Conservation (phyloP, 1,140 invertebrate genomes). For the Lasioglossum albipes region DNA sequence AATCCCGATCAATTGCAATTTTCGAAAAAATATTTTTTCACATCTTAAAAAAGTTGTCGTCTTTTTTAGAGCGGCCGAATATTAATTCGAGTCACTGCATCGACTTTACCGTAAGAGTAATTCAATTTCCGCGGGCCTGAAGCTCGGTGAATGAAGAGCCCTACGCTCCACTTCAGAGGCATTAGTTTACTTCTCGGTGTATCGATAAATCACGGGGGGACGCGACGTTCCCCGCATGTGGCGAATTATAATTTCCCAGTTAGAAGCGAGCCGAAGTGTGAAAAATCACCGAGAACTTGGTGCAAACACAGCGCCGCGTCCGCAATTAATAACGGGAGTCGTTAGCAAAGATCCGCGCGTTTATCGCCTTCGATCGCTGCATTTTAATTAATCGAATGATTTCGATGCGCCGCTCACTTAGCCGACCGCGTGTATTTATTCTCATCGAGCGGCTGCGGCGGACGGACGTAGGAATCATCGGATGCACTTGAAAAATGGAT, state of each 20-base stretch:
- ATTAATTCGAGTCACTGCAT: too few species aligned
- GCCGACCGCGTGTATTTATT: neutral
- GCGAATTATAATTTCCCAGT: neutral
- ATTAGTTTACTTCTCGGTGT: too few species aligned
- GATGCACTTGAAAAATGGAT: neutral
- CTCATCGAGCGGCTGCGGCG: neutral
- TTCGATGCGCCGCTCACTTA: neutral
- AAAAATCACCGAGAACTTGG: neutral
- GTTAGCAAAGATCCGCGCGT: neutral
- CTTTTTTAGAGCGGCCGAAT: too few species aligned
- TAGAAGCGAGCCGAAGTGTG: neutral
- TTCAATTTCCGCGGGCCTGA: too few species aligned
- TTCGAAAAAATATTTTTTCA: too few species aligned
- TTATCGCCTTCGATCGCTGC: neutral
- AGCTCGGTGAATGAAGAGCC: too few species aligned
- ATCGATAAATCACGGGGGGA: neutral
- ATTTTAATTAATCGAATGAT: neutral
- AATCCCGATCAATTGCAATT: too few species aligned
- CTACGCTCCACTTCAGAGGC: neutral
- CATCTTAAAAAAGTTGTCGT: too few species aligned
- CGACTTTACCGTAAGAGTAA: too few species aligned
- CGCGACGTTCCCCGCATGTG: neutral
- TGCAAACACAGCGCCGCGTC: neutral
- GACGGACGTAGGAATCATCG: neutral
- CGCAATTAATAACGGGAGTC: slow-evolving; percentile 3